Percentiles rank a stretch among this genome's conserved stretches.
Conservation (phyloP, 2,113 vertebrate genomes). For the Indicator indicator region DNA sequence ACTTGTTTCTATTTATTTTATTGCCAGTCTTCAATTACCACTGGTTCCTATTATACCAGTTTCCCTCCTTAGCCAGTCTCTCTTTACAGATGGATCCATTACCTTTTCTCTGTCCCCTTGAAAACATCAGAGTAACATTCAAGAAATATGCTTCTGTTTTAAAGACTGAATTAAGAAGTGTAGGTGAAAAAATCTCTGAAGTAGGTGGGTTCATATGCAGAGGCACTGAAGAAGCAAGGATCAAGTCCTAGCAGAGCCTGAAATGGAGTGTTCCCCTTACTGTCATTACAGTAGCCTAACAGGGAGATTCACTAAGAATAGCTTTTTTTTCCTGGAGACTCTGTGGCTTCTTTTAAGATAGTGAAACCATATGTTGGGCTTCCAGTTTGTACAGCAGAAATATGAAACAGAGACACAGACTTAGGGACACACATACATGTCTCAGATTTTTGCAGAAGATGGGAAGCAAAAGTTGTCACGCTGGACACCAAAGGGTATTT, state of each 20-base stretch:
- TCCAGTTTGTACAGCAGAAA: background rate
- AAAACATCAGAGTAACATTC: background rate
- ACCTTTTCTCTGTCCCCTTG: background rate
- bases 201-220: background rate
- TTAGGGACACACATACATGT: fast-evolving
- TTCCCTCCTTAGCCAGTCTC: background rate
- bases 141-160: background rate
- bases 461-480: background rate
- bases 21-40: background rate
- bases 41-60: background rate
- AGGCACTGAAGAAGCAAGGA: background rate
- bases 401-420: background rate
- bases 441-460: background rate
- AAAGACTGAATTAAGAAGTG: background rate
- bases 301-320: background rate
- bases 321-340: background rate
- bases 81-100: background rate
- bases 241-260: background rate
- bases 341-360: background rate
- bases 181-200: background rate
- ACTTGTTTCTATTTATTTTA: background rate
- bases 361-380: background rate
- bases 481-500: background rate
- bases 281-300: background rate
- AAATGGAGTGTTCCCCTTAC: background rate